phyloP scores from a whole-genome alignment of 1,140 invertebrate genomes.

The Stenopsyche tienmushanensis region DNA sequence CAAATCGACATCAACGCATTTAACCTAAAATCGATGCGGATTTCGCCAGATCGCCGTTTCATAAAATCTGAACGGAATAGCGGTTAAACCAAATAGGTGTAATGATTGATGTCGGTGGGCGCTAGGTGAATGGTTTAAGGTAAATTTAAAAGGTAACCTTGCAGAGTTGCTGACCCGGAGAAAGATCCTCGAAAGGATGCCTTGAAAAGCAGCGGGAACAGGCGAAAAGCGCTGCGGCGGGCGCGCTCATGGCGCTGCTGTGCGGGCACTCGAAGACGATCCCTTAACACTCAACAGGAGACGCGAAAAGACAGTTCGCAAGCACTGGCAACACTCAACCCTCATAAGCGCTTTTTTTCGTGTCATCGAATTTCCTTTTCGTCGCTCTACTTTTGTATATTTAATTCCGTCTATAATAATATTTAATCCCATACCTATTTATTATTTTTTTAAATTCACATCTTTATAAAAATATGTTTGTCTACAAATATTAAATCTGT shows the following conservation, averaged over 20 bases:
- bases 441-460: background rate
- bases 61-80: too few relatives aligned
- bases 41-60: too few relatives aligned
- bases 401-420: background rate
- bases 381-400: background rate
- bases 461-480: background rate
- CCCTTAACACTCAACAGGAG: background rate
- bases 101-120: background rate
- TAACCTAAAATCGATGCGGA: too few relatives aligned
- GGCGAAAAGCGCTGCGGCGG: slow-evolving; percentile 70
- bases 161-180: slow-evolving; percentile 91
- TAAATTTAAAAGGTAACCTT: slow-evolving; percentile 76
- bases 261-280: background rate
- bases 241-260: background rate
- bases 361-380: background rate
- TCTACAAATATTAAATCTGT: background rate
- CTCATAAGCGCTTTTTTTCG: background rate
- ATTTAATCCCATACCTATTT: background rate
- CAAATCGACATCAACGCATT: too few relatives aligned
- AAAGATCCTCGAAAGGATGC: slow-evolving; percentile 94
- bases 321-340: background rate
- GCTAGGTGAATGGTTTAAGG: background rate
- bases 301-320: too few relatives aligned
- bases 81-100: too few relatives aligned
- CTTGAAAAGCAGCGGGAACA: slow-evolving; percentile 93